Percentiles rank a stretch among this genome's conserved stretches.
Conservation (phyloP, 2,888 invertebrate genomes). For the Bugulina stolonifera region DNA sequence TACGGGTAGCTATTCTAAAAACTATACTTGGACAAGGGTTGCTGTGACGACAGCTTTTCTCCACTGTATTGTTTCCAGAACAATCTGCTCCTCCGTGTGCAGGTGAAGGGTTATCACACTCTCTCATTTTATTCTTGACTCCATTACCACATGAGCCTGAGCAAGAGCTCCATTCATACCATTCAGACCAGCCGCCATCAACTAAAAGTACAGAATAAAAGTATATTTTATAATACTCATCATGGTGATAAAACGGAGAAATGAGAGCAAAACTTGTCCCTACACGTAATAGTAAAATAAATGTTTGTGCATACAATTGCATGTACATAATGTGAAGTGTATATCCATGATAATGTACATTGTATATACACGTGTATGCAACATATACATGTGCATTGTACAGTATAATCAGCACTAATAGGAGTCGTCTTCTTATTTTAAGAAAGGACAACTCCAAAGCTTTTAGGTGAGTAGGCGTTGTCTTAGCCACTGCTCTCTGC, state of each 20-base stretch:
- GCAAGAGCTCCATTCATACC: neutral
- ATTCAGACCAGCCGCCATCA: conserved; percentile 9
- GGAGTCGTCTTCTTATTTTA: too few relatives aligned
- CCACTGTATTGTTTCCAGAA: neutral
- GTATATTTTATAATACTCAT: neutral
- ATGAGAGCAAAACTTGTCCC: neutral
- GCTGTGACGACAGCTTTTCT: neutral
- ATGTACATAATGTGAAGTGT: neutral
- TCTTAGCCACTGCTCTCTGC: too few relatives aligned
- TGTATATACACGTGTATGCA: too few relatives aligned
- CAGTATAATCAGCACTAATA: too few relatives aligned
- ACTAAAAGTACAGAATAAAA: neutral
- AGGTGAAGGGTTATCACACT: neutral
- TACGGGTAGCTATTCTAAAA: too few relatives aligned
- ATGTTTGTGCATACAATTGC: neutral
- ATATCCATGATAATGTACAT: neutral
- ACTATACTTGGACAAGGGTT: neutral
- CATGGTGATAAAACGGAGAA: neutral
- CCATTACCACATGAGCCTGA: conserved; percentile 1
- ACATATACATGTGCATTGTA: too few relatives aligned
- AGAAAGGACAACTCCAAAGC: too few relatives aligned
- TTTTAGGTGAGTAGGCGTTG: too few relatives aligned
- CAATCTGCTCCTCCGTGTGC: neutral
- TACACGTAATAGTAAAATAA: neutral
- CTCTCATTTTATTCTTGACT: neutral